Evolutionary conservation across 2,797 vertebrate species (phyloP).

Genomic region (Botia almorhae): DNA sequence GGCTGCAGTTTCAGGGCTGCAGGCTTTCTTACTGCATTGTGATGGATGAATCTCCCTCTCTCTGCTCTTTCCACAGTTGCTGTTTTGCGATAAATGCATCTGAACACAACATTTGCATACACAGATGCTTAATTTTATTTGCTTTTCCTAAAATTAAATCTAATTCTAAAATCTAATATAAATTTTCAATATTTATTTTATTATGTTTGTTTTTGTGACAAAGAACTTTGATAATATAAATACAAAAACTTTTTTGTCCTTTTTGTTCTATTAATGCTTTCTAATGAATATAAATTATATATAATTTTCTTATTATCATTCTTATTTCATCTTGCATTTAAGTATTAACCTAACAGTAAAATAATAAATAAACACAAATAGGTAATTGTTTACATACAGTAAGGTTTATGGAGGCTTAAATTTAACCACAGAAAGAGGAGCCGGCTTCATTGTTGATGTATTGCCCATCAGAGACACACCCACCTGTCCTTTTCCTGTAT

Average conservation of each 20-base stretch:
- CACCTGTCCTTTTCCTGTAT: conserved; percentile 28
- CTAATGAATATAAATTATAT: no score
- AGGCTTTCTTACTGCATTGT: conserved; percentile 72
- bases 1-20: conserved; percentile 75
- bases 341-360: no score
- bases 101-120: conserved; percentile 74
- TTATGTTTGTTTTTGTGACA: background rate
- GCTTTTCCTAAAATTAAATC: background rate
- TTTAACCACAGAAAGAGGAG: conserved; percentile 75
- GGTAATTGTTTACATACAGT: no score
- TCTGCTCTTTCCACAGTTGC: conserved; percentile 42
- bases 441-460: conserved; percentile 83
- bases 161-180: no score
- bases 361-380: no score
- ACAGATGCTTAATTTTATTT: conserved; percentile 1
- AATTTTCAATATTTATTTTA: background rate
- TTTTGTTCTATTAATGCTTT: background rate
- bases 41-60: conserved; percentile 54
- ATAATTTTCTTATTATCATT: no score
- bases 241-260: background rate
- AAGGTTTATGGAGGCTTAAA: no score
- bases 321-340: no score
- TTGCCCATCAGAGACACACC: conserved; percentile 78
- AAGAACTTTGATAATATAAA: background rate
- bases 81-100: conserved; percentile 56